Evolutionary conservation across 1,140 invertebrate species (phyloP).

Genomic region (Drosophila watanabei): DNA sequence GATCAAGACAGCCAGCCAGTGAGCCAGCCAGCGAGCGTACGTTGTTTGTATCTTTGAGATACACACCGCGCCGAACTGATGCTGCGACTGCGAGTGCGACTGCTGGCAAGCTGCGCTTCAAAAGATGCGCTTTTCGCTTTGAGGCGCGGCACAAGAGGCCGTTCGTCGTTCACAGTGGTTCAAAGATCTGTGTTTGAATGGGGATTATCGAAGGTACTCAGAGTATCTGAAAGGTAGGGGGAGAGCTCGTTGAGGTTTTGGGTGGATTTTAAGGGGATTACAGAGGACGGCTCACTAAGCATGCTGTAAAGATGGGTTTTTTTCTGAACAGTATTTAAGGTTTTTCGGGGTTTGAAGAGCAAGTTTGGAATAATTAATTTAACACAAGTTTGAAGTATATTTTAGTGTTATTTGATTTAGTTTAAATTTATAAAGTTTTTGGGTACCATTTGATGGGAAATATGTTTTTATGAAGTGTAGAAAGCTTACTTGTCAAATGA

Average conservation of each 20-base stretch:
- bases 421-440: not conserved
- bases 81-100: conserved; percentile 39
- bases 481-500: too few species aligned
- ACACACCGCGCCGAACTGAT: conserved; percentile 59
- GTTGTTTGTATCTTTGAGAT: conserved; percentile 80
- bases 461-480: too few species aligned
- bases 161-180: conserved; percentile 60
- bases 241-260: conserved; percentile 3
- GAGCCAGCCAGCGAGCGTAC: conserved; percentile 41
- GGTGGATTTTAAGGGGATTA: conserved; percentile 31
- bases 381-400: too few species aligned
- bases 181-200: conserved; percentile 19
- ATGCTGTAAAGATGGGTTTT: not conserved
- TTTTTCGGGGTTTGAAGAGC: too few species aligned
- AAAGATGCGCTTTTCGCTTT: conserved; percentile 83
- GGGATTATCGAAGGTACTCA: conserved; percentile 37
- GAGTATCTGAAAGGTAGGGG: conserved; percentile 5
- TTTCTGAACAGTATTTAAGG: not conserved
- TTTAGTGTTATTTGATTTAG: not conserved
- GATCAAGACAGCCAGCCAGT: conserved; percentile 17
- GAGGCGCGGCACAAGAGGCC: conserved; percentile 65
- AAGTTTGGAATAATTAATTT: not conserved
- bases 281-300: conserved; percentile 16
- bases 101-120: conserved; percentile 71
- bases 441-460: too few species aligned